Evolutionary conservation across 2,888 invertebrate species (phyloP).

Genomic region (Phengaris arion): DNA sequence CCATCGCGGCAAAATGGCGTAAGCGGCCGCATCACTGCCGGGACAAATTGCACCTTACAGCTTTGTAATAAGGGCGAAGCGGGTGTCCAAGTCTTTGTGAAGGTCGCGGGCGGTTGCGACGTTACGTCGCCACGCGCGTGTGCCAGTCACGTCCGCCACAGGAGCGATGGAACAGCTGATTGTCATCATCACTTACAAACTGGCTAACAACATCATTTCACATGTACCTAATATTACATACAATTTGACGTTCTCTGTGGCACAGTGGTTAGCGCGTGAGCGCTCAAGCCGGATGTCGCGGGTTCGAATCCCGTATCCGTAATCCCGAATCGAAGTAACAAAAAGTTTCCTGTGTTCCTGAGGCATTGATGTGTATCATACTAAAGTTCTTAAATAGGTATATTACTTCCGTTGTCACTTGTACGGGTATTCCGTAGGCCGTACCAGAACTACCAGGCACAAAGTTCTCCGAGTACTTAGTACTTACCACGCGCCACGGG

Average conservation of each 20-base stretch:
- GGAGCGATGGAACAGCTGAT: constrained; percentile 38
- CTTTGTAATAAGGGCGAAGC: constrained; percentile 50
- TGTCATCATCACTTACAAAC: constrained; percentile 27
- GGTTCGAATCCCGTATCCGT: no score
- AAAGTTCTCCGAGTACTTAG: no score
- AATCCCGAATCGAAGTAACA: no score
- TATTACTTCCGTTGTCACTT: no score
- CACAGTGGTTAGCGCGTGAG: no score
- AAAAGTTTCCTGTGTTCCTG: no score
- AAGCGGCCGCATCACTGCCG: constrained; percentile 44
- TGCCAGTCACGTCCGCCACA: constrained; percentile 41
- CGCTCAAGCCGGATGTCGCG: no score
- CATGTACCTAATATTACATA: background rate
- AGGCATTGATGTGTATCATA: no score
- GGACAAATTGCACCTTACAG: constrained; percentile 46
- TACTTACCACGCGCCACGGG: no score
- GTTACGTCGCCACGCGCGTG: constrained; percentile 55
- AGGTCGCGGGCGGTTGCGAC: constrained; percentile 62
- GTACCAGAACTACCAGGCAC: no score
- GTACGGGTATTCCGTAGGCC: no score
- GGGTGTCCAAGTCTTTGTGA: constrained; percentile 71
- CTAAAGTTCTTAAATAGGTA: no score
- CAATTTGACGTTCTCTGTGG: background rate
- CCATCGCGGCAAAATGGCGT: constrained; percentile 37
- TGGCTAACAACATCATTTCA: background rate